Evolutionary conservation across 2,888 invertebrate genomes (phyloP).

Genomic region (Pachydiplax longipennis): DNA sequence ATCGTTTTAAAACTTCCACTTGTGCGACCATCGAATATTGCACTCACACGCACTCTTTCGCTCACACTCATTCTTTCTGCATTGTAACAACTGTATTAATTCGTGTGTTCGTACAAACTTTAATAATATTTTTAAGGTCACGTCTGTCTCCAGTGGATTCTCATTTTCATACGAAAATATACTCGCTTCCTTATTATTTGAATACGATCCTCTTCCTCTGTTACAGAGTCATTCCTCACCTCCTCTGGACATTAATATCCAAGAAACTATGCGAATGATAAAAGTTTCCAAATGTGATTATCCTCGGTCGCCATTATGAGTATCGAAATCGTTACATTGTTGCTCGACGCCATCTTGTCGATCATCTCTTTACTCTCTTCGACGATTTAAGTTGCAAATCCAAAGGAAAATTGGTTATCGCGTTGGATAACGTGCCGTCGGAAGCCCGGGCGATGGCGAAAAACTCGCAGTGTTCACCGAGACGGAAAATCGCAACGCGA

Average conservation of each 20-base stretch:
- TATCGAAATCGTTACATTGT: too few species aligned
- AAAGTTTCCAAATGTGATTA: neutral
- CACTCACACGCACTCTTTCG: neutral
- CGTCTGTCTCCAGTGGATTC: conserved; percentile 29
- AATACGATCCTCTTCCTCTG: neutral
- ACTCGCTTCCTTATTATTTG: neutral
- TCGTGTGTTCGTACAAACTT: conserved; percentile 38
- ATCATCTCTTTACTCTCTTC: too few species aligned
- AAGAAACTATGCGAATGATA: neutral
- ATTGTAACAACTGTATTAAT: conserved; percentile 34
- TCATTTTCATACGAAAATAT: conserved; percentile 42
- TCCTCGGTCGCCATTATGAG: neutral
- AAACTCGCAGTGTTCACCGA: too few species aligned
- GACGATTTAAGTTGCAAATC: too few species aligned
- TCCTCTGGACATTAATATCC: neutral
- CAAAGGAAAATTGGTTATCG: too few species aligned
- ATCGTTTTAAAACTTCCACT: neutral
- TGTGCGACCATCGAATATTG: neutral
- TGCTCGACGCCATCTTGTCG: too few species aligned
- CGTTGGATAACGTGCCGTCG: too few species aligned
- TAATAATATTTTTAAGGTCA: conserved; percentile 24
- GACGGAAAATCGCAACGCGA: too few species aligned
- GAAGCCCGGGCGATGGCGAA: too few species aligned
- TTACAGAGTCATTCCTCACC: neutral
- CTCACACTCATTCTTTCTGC: neutral